Evolutionary conservation across 1,140 invertebrate genomes (phyloP).

Genomic region (Diuraphis noxia): DNA sequence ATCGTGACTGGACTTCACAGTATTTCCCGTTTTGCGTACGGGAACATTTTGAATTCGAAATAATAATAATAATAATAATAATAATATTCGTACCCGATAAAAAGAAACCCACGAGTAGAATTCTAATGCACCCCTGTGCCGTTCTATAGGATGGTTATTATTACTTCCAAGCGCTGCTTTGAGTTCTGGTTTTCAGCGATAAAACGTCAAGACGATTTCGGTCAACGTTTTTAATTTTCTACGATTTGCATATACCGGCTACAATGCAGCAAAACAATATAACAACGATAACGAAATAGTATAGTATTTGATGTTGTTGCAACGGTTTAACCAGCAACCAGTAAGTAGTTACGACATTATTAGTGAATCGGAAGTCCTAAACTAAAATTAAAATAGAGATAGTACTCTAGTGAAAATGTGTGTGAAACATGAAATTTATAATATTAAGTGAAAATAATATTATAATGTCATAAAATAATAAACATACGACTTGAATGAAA

Average conservation of each 20-base stretch:
- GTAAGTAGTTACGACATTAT: background rate
- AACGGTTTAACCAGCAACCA: background rate
- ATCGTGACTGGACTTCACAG: conserved; percentile 20
- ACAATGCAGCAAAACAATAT: too few species aligned
- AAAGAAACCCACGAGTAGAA: background rate
- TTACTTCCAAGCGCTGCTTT: background rate
- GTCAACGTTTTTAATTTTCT: background rate
- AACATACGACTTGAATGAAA: background rate
- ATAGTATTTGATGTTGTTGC: background rate
- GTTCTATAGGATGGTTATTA: background rate
- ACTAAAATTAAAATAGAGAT: too few species aligned
- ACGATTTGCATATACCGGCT: background rate
- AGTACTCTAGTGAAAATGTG: background rate
- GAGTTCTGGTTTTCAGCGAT: too few species aligned
- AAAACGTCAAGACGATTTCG: background rate
- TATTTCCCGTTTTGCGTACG: conserved; percentile 19
- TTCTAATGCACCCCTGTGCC: conserved; percentile 7
- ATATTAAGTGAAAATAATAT: background rate
- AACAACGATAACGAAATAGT: background rate
- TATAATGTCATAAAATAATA: background rate
- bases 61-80: conserved; percentile 46
- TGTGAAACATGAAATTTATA: background rate
- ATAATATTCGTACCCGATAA: conserved; percentile 18
- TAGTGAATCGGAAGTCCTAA: background rate
- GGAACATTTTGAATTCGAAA: conserved; percentile 26